Base-by-base conservation (phyloP, 2,113 vertebrate species). In the Odocoileus virginianus region DNA sequence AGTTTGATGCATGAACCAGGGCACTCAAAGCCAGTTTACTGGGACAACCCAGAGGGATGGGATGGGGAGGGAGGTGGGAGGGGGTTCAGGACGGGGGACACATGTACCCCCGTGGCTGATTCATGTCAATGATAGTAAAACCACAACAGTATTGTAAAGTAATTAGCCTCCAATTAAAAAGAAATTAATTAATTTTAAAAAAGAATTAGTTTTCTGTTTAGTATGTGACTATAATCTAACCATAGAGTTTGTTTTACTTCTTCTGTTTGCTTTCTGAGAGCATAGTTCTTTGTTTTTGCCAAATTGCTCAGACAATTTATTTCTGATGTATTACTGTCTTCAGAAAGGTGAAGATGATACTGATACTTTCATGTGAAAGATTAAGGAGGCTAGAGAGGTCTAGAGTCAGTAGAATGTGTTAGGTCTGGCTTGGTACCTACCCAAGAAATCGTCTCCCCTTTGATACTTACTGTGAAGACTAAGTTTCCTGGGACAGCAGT, bases 11-110 rank as follows among this genome's bases (percentile, higher is more conserved):
- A 71, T 40, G n/a, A 71, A 23, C 40, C 10, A 71, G 67, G n/a
- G n/a, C 67, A 23, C 67, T 71, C n/a, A 40, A 71, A 23, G 19
- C n/a, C 0, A 0, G 19, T 71, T 5, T 19, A 40, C n/a, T 23
- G 67, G 19, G n/a, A 40, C 19, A 23, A 23, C n/a, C 19, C 67
- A 40, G 19, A 71, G 19, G 19, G n/a, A 36, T 21, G 21, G 64
- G n/a, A 71, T n/a, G 21, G 17, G 17, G 9, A 36, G 64, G 64
- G 64, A 23, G 9, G 64, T 12, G n/a, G 64, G 2, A 11, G 64
- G 8, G 64, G 5, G 2, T 36, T 71, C 0, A 0, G 19, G 10
- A 71, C 40, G n/a, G 19, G 19, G 5, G 5, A 23, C 19, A 23
- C 67, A 71, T 40, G 67, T 23, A 23, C n/a, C 23, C 19, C 10